A percentile compares a stretch with the other conserved stretches of the same genome.
Conservation (phyloP, 2,888 invertebrate species). For the Bruchidius siliquastri region DNA sequence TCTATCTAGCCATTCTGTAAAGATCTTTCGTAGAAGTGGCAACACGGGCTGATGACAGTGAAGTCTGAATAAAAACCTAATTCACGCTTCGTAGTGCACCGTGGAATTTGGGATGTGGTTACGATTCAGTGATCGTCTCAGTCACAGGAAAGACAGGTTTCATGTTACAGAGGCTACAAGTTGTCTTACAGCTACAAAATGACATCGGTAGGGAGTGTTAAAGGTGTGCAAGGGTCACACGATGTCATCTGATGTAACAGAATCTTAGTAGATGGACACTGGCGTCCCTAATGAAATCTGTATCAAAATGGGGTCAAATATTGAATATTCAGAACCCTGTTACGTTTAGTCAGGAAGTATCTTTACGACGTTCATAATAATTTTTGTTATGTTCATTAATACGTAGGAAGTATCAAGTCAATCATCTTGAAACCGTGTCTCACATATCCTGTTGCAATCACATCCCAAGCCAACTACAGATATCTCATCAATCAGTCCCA, state of each 20-base stretch:
- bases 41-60: neutral
- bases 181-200: neutral
- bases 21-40: neutral
- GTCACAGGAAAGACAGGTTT: neutral
- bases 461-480: neutral
- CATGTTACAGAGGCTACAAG: neutral
- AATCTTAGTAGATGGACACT: neutral
- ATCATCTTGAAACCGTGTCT: no score
- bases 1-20: no score
- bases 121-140: neutral
- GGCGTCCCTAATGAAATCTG: no score
- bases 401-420: no score
- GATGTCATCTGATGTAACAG: neutral
- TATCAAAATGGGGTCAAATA: no score
- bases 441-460: no score
- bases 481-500: neutral
- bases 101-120: neutral
- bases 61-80: neutral
- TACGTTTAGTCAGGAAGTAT: no score
- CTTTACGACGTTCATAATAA: no score
- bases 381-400: no score
- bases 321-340: no score
- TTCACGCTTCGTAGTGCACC: neutral
- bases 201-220: neutral
- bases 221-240: neutral